phyloP scores from a whole-genome alignment of 2,113 vertebrate species.

The Lucifuga dentata region DNA sequence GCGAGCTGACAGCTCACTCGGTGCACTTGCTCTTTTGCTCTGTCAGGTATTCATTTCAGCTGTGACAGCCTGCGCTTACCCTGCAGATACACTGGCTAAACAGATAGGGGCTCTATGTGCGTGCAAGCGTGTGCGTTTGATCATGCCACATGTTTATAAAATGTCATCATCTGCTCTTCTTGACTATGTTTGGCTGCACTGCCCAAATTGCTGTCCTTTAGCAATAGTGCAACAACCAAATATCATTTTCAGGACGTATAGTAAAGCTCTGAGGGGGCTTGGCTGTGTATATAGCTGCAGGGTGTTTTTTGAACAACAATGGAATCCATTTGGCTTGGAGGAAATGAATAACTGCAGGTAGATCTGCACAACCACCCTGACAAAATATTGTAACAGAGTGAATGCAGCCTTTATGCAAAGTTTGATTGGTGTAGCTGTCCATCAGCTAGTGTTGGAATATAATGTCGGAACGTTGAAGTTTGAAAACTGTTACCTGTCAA shows the following conservation, averaged over 20 bases:
- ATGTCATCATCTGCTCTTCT: conserved; percentile 42
- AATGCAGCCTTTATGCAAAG: background rate
- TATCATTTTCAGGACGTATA: conserved; percentile 27
- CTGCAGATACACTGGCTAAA: conserved; percentile 72
- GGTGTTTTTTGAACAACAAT: conserved; percentile 46
- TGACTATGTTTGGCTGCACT: conserved; percentile 18
- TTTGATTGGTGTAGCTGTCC: conserved; percentile 11
- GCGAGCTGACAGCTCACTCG: conserved; percentile 64
- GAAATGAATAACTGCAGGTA: conserved; percentile 35
- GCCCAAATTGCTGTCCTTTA: conserved; percentile 54
- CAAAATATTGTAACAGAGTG: background rate
- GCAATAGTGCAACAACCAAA: conserved; percentile 46
- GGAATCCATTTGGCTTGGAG: conserved; percentile 31
- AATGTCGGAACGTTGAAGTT: too few species aligned
- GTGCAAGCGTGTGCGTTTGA: conserved; percentile 42
- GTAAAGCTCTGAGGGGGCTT: conserved; percentile 25
- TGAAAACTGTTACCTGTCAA: too few species aligned
- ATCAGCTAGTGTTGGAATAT: conserved; percentile 10
- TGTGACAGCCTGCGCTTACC: conserved; percentile 68
- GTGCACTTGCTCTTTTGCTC: conserved; percentile 69
- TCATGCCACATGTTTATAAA: conserved; percentile 48
- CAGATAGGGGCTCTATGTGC: conserved; percentile 53
- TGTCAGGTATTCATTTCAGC: conserved; percentile 77
- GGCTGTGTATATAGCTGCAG: conserved; percentile 40
- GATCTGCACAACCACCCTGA: conserved; percentile 24